These are phyloP conservation scores for Syrrhaptes paradoxus DNA, from an alignment of 2,113 vertebrate species.

Conservation along the genomic window DNA sequence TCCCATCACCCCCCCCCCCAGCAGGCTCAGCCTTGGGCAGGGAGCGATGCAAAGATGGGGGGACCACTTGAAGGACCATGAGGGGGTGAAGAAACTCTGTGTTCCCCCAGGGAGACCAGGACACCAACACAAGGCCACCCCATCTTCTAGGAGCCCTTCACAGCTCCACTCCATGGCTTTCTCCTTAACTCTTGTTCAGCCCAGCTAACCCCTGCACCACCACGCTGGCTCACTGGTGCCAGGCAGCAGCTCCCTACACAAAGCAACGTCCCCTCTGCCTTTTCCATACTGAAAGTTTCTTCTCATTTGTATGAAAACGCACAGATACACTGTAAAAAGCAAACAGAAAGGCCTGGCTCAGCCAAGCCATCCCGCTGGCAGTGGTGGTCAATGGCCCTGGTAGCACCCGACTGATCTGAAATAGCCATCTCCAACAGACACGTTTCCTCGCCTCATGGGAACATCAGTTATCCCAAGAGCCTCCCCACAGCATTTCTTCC, in stretches of 20 bases:
- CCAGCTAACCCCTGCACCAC: not conserved
- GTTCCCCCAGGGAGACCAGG: not conserved
- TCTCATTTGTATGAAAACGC: not conserved
- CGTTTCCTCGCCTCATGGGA: not conserved
- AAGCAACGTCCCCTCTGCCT: accelerated
- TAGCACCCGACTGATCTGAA: not conserved
- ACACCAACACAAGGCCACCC: not conserved
- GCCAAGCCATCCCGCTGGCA: not conserved
- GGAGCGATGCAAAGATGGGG: not conserved
- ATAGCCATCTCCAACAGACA: accelerated
- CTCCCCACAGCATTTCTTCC: not conserved
- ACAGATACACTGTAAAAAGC: not conserved
- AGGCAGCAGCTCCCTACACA: accelerated
- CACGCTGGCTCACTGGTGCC: accelerated
- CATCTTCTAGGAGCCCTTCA: not conserved
- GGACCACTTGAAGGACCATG: not conserved
- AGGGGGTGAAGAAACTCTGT: not conserved
- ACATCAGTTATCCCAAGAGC: not conserved
- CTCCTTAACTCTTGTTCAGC: not conserved
- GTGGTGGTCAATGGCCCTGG: no score
- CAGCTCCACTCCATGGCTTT: not conserved
- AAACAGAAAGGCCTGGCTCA: not conserved
- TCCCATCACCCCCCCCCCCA: not conserved
- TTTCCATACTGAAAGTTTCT: not conserved
- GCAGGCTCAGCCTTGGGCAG: not conserved